Percentiles rank a stretch among this genome's conserved stretches.
Evolutionary conservation across 1,140 invertebrate genomes (phyloP).

Genomic region (Drosophila watanabei): DNA sequence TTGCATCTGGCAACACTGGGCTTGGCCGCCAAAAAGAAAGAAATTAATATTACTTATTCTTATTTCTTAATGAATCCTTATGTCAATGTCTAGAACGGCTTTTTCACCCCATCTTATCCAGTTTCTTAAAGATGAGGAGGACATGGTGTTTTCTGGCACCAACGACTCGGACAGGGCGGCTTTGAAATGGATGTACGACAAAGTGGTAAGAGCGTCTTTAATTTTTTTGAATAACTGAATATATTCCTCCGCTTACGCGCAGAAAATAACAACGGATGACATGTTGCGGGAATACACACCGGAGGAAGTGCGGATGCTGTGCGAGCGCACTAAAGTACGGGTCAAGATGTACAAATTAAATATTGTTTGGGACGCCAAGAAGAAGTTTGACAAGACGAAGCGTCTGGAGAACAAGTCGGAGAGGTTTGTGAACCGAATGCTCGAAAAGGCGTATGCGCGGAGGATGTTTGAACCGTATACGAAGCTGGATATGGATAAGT

Average conservation of each 20-base stretch:
- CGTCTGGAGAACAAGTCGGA: constrained; percentile 39
- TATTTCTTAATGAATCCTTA: not conserved
- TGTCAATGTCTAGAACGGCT: not conserved
- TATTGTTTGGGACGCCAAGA: constrained; percentile 52
- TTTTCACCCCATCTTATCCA: constrained; percentile 1
- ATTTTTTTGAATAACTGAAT: too few species aligned
- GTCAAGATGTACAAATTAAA: constrained; percentile 52
- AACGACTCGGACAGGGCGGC: not conserved
- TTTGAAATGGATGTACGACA: constrained; percentile 6
- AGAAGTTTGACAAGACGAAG: constrained; percentile 18
- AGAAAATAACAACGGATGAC: constrained; percentile 57
- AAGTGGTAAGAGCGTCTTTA: not conserved
- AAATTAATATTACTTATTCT: too few species aligned
- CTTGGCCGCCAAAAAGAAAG: not conserved
- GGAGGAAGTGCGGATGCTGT: constrained; percentile 34
- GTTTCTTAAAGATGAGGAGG: constrained; percentile 22
- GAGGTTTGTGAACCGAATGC: constrained; percentile 47
- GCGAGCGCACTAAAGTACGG: constrained; percentile 47
- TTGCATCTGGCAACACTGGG: not conserved
- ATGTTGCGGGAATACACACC: constrained; percentile 30
- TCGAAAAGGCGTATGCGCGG: constrained; percentile 32
- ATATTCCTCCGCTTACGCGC: not conserved
- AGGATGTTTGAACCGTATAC: constrained; percentile 52
- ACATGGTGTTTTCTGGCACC: not conserved
- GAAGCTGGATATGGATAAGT: not conserved